Base-by-base conservation (phyloP, 2,113 vertebrate species). In the Pogona vitticeps region DNA sequence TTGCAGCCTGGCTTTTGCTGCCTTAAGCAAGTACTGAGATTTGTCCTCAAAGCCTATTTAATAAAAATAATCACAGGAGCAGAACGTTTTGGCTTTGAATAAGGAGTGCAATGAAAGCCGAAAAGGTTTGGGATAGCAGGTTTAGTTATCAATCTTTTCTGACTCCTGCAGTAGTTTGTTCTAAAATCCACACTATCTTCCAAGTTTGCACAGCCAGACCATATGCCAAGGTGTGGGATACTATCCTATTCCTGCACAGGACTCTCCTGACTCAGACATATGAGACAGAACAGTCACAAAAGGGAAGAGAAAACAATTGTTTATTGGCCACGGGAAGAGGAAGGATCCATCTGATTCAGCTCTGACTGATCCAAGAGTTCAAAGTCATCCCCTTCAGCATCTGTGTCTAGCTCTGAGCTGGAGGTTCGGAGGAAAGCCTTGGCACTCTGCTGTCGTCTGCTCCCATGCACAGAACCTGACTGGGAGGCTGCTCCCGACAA, bases 361-460 rank as follows among this genome's bases (percentile, higher is more conserved):
- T 99, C 98, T 0, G 98, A 99, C 94, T 99, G 98, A 96, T 99
- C 98, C 95, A 99, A 96, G 96, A 99, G 97, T 96, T 99, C 99
- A 97, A 99, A 99, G 95, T 99, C 98, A 93, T 99, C 98, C 56
- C 97, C 97, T 56, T 99, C 98, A 14, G 96, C 97, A 65, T 99
- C 99, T 4, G 98, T 98, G 97, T 99, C 99, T 94, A 98, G 95
- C 94, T 99, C 98, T 0, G 97, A 98, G 96, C 97, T 98, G 89
- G 97, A 98, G 3, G 97, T 97, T 85, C 97, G 97, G 59, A 97
- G 97, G 78, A 96, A 96, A 86, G 95, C 95, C 93, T 96, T 96
- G 87, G 95, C 68, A 67, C 80, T 87, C 86, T 95, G 93, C 82
- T 94, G 84, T 92, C 95, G 95, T 13, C 94, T 94, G 83, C 90